Evolutionary conservation across 1,140 invertebrate species (phyloP).

Genomic region (Cydia amplana): DNA sequence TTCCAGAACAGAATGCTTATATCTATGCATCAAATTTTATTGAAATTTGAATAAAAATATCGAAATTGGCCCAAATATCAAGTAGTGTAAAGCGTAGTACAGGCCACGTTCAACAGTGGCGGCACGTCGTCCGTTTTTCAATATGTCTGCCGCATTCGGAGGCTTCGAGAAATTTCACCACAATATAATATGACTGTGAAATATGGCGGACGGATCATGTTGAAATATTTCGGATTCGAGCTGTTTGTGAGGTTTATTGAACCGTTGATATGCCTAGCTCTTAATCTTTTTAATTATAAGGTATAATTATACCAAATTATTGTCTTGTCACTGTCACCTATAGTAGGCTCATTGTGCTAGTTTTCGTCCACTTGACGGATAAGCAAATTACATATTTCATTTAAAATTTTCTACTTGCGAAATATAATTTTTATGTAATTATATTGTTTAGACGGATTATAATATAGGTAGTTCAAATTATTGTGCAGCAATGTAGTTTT

Average conservation of each 20-base stretch:
- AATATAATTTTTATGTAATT: too few species aligned
- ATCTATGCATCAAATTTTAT: not conserved
- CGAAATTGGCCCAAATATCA: not conserved
- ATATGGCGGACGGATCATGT: not conserved
- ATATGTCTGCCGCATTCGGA: constrained; percentile 20
- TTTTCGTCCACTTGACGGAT: too few species aligned
- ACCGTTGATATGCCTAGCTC: not conserved
- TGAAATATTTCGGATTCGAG: not conserved
- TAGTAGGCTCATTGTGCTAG: too few species aligned
- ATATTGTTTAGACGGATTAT: too few species aligned
- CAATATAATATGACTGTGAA: constrained; percentile 5
- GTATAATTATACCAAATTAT: not conserved
- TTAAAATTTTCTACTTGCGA: too few species aligned
- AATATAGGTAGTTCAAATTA: too few species aligned
- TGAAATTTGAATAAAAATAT: too few species aligned
- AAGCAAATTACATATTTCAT: too few species aligned
- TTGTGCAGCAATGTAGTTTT: too few species aligned
- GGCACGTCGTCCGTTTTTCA: constrained; percentile 25
- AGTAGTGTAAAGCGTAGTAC: not conserved
- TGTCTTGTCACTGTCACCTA: not conserved
- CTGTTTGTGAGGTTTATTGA: not conserved
- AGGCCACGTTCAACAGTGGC: not conserved
- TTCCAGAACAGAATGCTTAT: too few species aligned
- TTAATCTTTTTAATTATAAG: too few species aligned
- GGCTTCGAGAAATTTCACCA: constrained; percentile 1